Percentiles rank a stretch among this genome's conserved stretches.
Conservation (phyloP, 1,140 invertebrate species). For the Chrysomallon squamiferum region DNA sequence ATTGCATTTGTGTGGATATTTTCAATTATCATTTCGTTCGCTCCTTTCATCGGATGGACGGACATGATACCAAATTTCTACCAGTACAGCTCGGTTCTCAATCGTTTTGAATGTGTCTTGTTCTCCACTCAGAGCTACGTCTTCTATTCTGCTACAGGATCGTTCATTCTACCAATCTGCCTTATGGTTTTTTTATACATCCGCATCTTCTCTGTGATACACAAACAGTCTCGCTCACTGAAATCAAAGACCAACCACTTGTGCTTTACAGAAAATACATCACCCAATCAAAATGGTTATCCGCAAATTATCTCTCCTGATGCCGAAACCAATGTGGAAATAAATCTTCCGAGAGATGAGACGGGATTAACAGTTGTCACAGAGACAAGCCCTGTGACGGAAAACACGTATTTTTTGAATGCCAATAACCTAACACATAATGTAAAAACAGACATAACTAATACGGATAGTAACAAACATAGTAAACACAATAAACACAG, state of each 20-base stretch:
- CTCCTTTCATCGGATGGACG: conserved; percentile 62
- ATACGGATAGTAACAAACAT: background rate
- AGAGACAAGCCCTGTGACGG: background rate
- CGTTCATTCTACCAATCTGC: conserved; percentile 95
- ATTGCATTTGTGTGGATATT: conserved; percentile 63
- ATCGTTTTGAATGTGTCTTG: conserved; percentile 57
- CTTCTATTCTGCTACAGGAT: conserved; percentile 91
- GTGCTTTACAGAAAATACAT: background rate
- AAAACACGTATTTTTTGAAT: background rate
- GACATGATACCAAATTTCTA: conserved; percentile 55
- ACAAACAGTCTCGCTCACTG: conserved; percentile 18
- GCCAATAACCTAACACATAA: background rate
- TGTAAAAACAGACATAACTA: too few species aligned
- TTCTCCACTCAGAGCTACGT: conserved; percentile 81
- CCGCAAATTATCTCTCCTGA: background rate
- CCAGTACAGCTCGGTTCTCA: conserved; percentile 38
- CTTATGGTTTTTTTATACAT: conserved; percentile 98
- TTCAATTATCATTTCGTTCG: conserved; percentile 58
- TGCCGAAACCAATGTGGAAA: background rate
- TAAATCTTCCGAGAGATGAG: background rate
- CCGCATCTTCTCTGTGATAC: conserved; percentile 83
- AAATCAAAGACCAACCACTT: conserved; percentile 14
- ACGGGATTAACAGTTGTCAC: background rate
- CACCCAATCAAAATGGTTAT: background rate
- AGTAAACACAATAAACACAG: background rate